Evolutionary conservation across 2,797 vertebrate species (phyloP).

Genomic region (Euthynnus affinis): DNA sequence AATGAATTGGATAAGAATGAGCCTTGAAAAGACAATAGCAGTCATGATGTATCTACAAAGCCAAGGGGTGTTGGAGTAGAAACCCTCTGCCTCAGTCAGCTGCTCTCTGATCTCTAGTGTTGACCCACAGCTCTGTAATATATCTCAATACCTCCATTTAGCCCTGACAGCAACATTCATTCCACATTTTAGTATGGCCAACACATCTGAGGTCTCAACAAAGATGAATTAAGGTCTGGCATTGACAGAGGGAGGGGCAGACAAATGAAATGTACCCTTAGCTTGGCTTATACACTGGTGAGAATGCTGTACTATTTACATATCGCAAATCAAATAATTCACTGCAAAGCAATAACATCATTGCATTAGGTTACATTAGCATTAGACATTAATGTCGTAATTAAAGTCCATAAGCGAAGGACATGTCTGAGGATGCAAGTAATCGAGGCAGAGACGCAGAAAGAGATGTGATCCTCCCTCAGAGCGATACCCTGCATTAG

Average conservation of each 20-base stretch:
- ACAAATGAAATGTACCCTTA: neutral
- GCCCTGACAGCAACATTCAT: conserved; percentile 15
- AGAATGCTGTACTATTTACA: too few species aligned
- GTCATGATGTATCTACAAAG: conserved; percentile 8
- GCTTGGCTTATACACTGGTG: too few species aligned
- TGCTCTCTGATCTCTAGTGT: neutral
- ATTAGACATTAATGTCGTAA: too few species aligned
- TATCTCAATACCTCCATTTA: conserved; percentile 17
- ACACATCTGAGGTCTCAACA: neutral
- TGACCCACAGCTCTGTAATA: conserved; percentile 9
- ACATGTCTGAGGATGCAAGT: neutral
- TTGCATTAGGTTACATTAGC: too few species aligned
- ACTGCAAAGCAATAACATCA: too few species aligned
- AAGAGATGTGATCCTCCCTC: conserved; percentile 24
- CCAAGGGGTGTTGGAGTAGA: neutral
- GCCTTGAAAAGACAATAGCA: neutral
- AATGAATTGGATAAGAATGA: neutral
- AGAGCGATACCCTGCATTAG: conserved; percentile 25
- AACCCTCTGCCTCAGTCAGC: neutral
- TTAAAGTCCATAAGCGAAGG: too few species aligned
- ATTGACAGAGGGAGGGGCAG: neutral
- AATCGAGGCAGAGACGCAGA: neutral
- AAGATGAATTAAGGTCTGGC: neutral
- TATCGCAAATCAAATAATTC: too few species aligned
- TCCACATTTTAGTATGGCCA: neutral